These are phyloP conservation scores for Sycophila texana DNA, from an alignment of 2,888 invertebrate genomes.

Conservation along the genomic window DNA sequence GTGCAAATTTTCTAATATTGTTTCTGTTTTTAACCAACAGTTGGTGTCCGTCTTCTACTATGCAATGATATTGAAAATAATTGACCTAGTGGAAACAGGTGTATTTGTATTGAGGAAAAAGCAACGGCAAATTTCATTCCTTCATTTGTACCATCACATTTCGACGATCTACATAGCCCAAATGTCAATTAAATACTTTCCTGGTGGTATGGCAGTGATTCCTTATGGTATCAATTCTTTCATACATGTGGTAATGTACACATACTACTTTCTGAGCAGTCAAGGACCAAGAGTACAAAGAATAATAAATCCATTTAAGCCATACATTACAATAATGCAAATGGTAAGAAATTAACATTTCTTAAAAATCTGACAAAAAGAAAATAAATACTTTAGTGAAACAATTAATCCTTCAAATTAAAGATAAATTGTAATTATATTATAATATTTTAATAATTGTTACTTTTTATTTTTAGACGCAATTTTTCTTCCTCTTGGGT, in stretches of 20 bases:
- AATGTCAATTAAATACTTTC: conserved; percentile 79
- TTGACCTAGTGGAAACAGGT: conserved; percentile 82
- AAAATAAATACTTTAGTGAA: background rate
- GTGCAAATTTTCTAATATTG: too few species aligned
- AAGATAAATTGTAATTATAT: background rate
- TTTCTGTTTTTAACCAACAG: conserved; percentile 59
- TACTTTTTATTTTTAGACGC: conserved; percentile 76
- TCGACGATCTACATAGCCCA: conserved; percentile 79
- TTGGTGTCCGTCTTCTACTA: conserved; percentile 77
- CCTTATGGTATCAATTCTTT: conserved; percentile 80
- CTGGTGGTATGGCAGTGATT: conserved; percentile 81
- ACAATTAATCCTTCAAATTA: background rate
- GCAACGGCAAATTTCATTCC: conserved; percentile 81
- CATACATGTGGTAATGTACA: conserved; percentile 85
- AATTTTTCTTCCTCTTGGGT: conserved; percentile 80
- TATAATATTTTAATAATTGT: background rate
- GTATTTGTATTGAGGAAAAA: conserved; percentile 84
- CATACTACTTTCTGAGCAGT: conserved; percentile 81
- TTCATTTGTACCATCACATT: conserved; percentile 85
- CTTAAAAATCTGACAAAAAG: background rate
- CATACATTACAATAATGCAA: conserved; percentile 78
- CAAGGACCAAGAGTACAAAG: conserved; percentile 78
- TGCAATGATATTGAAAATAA: conserved; percentile 80
- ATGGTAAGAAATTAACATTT: conserved; percentile 77
- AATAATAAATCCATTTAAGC: conserved; percentile 78